phyloP scores from a whole-genome alignment of 1,140 invertebrate genomes.

The Drosophila ficusphila region DNA sequence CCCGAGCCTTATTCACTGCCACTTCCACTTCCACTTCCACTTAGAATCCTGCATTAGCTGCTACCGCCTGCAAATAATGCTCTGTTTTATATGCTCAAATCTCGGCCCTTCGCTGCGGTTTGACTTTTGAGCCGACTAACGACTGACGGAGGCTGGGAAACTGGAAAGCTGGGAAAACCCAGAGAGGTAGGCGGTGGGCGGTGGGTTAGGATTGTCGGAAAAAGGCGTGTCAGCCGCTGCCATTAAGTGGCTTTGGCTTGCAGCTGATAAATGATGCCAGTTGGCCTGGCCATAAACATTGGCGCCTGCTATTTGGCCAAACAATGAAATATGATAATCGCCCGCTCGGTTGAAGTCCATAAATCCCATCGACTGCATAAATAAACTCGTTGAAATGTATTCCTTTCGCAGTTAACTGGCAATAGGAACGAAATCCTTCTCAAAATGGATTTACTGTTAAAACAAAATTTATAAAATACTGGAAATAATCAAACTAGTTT shows the following conservation, averaged over 20 bases:
- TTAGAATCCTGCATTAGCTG: conserved; percentile 50
- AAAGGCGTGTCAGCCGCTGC: conserved; percentile 14
- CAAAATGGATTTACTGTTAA: no score
- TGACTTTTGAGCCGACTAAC: conserved; percentile 42
- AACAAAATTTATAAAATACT: no score
- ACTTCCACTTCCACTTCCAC: conserved; percentile 31
- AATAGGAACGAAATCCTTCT: conserved; percentile 15
- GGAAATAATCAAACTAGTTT: no score
- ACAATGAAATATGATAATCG: conserved; percentile 62
- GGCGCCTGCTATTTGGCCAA: conserved; percentile 35
- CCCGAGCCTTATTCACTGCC: conserved; percentile 1
- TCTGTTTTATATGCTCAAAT: conserved; percentile 53
- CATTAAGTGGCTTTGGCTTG: conserved; percentile 58
- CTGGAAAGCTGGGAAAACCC: background rate
- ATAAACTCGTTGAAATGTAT: conserved; percentile 12
- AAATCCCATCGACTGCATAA: conserved; percentile 45
- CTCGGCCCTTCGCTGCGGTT: conserved; percentile 33
- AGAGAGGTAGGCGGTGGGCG: background rate
- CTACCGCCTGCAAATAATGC: conserved; percentile 52
- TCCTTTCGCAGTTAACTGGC: conserved; percentile 1
- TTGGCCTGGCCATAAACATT: conserved; percentile 50
- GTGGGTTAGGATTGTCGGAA: background rate
- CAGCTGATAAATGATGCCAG: conserved; percentile 57
- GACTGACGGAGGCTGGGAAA: no score
- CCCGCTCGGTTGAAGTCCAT: conserved; percentile 23